Conservation (phyloP, 2,888 invertebrate genomes). For the Scaptomyza cyrtandrae region DNA sequence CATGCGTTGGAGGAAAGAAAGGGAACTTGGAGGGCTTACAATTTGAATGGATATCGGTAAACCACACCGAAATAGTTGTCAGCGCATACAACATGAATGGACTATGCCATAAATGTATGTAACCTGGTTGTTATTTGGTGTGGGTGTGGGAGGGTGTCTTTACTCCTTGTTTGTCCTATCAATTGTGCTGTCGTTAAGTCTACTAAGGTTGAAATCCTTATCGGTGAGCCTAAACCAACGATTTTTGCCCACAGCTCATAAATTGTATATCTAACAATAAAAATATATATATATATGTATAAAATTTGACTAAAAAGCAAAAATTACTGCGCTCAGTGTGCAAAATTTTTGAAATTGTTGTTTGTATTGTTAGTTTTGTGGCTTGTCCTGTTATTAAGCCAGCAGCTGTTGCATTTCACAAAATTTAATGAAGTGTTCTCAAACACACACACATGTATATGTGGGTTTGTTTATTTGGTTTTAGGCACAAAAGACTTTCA, state of each 20-base stretch:
- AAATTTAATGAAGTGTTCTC: slow-evolving; percentile 59
- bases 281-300: neutral
- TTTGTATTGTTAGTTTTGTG: slow-evolving; percentile 45
- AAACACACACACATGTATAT: slow-evolving; percentile 17
- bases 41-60: slow-evolving; percentile 60
- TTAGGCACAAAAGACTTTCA: slow-evolving; percentile 53
- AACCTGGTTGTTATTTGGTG: neutral
- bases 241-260: slow-evolving; percentile 21
- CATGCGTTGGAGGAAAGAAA: slow-evolving; percentile 25
- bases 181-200: slow-evolving; percentile 47
- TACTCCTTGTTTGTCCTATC: slow-evolving; percentile 57
- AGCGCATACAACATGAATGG: slow-evolving; percentile 44
- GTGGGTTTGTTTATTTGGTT: slow-evolving; percentile 42
- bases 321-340: slow-evolving; percentile 16
- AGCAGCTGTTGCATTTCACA: slow-evolving; percentile 66
- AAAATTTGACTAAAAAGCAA: slow-evolving; percentile 20
- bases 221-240: slow-evolving; percentile 26
- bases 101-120: neutral
- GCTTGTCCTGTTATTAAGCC: slow-evolving; percentile 58
- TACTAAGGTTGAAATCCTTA: slow-evolving; percentile 29
- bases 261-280: slow-evolving; percentile 1
- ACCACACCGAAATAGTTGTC: slow-evolving; percentile 61
- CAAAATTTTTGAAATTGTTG: slow-evolving; percentile 40
- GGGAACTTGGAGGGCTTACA: slow-evolving; percentile 20
- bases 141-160: neutral